Evolutionary conservation across 2,113 vertebrate genomes (phyloP).

Genomic region (Thryonomys swinderianus): DNA sequence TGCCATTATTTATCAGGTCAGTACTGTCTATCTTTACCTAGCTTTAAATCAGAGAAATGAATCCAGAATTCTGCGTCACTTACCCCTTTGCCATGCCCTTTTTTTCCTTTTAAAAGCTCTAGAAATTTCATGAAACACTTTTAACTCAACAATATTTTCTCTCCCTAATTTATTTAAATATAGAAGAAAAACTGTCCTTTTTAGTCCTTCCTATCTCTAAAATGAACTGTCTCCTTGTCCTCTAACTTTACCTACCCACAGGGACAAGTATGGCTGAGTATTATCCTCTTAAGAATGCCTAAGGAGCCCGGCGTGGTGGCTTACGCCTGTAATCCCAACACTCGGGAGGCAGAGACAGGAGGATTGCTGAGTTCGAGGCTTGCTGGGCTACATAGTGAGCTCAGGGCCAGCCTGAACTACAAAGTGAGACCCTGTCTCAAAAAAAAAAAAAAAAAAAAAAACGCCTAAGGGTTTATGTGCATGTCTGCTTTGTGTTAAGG

Average conservation of each 20-base stretch:
- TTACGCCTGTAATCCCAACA: no score
- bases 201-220: background rate
- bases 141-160: background rate
- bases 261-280: background rate
- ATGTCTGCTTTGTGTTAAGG: background rate
- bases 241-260: background rate
- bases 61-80: background rate
- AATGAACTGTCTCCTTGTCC: background rate
- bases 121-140: background rate
- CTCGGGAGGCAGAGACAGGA: no score
- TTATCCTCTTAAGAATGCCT: background rate
- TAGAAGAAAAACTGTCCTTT: background rate
- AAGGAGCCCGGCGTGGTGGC: no score
- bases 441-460: no score
- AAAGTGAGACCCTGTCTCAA: no score
- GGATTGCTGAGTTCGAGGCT: no score
- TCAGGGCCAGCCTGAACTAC: no score
- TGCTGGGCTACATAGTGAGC: no score
- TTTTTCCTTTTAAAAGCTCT: background rate
- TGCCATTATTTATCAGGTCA: background rate
- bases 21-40: background rate
- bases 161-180: background rate
- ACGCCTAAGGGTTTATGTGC: no score
- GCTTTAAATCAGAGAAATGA: background rate
- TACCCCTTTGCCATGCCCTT: accelerated